A percentile compares a stretch with the other conserved stretches of the same genome.
Evolutionary conservation across 2,888 invertebrate species (phyloP).

Genomic region (Elysia crispata): DNA sequence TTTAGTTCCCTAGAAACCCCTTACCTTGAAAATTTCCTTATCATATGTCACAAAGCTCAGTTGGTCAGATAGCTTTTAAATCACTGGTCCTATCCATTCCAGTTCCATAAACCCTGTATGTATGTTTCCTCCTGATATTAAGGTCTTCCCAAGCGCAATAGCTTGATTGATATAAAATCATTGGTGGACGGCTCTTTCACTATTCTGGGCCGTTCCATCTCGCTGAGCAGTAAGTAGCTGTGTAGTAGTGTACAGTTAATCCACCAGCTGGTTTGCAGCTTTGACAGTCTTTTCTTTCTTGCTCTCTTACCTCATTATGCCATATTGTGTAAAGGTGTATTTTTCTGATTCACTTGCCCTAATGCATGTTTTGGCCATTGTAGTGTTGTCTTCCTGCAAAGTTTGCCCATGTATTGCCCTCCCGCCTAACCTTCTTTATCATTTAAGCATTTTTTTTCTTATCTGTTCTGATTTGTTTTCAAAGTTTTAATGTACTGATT

Average conservation of each 20-base stretch:
- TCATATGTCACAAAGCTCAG: not conserved
- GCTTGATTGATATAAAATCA: slow-evolving; percentile 57
- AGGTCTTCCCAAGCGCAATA: slow-evolving; percentile 57
- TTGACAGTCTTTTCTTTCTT: not conserved
- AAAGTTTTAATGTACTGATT: too few relatives aligned
- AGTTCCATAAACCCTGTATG: slow-evolving; percentile 20
- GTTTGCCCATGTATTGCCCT: too few relatives aligned
- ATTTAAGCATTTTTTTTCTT: too few relatives aligned
- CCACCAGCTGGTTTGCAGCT: too few relatives aligned
- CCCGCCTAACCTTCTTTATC: too few relatives aligned
- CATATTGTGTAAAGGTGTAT: not conserved
- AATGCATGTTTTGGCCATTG: too few relatives aligned
- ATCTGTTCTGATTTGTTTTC: too few relatives aligned
- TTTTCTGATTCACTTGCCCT: too few relatives aligned
- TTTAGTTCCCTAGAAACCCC: too few relatives aligned
- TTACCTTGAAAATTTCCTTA: not conserved
- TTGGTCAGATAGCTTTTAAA: slow-evolving; percentile 12
- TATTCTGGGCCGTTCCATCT: slow-evolving; percentile 57
- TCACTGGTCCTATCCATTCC: not conserved
- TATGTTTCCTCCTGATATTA: not conserved
- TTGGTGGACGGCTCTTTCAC: slow-evolving; percentile 57
- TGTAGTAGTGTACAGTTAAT: not conserved
- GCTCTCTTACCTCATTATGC: slow-evolving; percentile 15
- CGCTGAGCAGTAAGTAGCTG: slow-evolving; percentile 57
- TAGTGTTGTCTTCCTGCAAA: too few relatives aligned